Evolutionary conservation across 2,888 invertebrate genomes (phyloP).

Genomic region (Bombylius discolor): DNA sequence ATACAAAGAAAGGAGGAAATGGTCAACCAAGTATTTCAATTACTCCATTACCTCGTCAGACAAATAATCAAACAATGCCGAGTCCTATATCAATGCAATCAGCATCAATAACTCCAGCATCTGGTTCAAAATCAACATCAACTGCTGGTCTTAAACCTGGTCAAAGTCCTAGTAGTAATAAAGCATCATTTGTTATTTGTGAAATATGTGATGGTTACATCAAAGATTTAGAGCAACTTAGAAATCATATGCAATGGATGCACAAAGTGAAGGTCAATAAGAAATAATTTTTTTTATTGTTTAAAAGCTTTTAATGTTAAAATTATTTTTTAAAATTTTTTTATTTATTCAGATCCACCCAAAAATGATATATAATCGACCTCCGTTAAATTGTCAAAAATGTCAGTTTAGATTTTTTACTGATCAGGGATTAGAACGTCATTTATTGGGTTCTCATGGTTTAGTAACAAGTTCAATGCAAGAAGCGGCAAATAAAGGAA

Average conservation of each 20-base stretch:
- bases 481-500: conserved; percentile 87
- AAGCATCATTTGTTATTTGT: conserved; percentile 82
- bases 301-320: background rate
- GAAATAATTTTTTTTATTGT: too few relatives aligned
- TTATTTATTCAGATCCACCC: conserved; percentile 55
- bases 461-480: conserved; percentile 93
- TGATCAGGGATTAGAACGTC: conserved; percentile 90
- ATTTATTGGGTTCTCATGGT: conserved; percentile 86
- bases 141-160: conserved; percentile 41
- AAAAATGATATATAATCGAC: conserved; percentile 89
- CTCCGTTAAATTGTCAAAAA: conserved; percentile 90
- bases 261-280: conserved; percentile 69
- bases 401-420: conserved; percentile 96
- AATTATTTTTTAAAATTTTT: background rate
- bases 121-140: conserved; percentile 36
- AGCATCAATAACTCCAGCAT: conserved; percentile 64
- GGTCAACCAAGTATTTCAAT: conserved; percentile 79
- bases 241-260: conserved; percentile 97
- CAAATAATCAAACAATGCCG: conserved; percentile 19
- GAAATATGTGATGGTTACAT: conserved; percentile 96
- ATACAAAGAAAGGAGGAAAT: conserved; percentile 12
- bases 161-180: conserved; percentile 39
- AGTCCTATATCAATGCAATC: conserved; percentile 49
- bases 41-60: conserved; percentile 69
- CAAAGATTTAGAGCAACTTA: conserved; percentile 82